These are phyloP conservation scores for Caenorhabditis panamensis DNA, from an alignment of 2,888 invertebrate species.

Conservation along the genomic window DNA sequence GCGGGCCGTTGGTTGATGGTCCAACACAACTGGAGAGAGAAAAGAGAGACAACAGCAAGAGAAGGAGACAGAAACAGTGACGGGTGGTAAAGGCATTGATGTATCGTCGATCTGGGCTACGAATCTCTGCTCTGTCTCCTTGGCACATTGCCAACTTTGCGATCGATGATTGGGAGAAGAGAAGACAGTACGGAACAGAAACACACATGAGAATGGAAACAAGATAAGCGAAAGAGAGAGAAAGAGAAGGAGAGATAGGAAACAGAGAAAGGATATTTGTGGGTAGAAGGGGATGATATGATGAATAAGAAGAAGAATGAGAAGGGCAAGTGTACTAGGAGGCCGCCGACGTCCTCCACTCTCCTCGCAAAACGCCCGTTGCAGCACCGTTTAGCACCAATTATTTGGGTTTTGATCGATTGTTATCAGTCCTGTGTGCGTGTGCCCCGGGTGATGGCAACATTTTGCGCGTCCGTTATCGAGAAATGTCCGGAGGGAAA, in stretches of 20 bases:
- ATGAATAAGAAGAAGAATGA: too few species aligned
- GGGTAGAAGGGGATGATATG: constrained; percentile 15
- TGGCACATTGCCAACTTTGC: constrained; percentile 42
- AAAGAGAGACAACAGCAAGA: neutral
- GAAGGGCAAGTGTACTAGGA: constrained; percentile 46
- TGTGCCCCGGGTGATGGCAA: constrained; percentile 41
- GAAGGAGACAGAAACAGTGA: neutral
- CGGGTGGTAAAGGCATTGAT: neutral
- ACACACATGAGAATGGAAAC: constrained; percentile 33
- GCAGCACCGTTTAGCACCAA: constrained; percentile 32
- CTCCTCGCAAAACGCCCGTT: neutral
- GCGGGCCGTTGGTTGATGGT: neutral
- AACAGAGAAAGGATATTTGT: constrained; percentile 31
- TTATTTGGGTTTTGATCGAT: constrained; percentile 53
- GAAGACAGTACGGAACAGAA: neutral
- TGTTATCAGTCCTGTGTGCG: constrained; percentile 38
- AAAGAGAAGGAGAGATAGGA: constrained; percentile 1
- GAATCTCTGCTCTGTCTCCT: constrained; percentile 7
- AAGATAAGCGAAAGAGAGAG: constrained; percentile 42
- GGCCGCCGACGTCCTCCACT: neutral
- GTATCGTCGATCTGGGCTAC: constrained; percentile 25
- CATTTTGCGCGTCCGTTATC: constrained; percentile 39
- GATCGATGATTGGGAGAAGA: constrained; percentile 15
- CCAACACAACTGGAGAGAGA: neutral
- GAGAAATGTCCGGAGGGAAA: constrained; percentile 8